These are phyloP conservation scores for Parazoanthus darwini DNA, from an alignment of 92 coral and sea anemone genomes.

Conservation along the genomic window DNA sequence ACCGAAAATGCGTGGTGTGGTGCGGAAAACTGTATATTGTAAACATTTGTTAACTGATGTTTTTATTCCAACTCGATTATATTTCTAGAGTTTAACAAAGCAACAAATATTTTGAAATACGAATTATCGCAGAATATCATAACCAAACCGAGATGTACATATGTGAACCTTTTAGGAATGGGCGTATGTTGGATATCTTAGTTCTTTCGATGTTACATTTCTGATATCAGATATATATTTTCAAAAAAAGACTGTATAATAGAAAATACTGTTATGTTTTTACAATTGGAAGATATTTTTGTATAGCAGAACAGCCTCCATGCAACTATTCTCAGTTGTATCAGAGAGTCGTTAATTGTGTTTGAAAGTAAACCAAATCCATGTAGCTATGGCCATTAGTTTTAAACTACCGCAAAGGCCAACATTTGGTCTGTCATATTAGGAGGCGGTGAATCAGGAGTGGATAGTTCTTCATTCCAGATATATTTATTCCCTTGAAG, in stretches of 20 bases:
- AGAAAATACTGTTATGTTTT: not conserved
- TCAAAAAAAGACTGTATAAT: not conserved
- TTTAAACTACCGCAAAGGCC: constrained; percentile 35
- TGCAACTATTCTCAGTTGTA: constrained; percentile 13
- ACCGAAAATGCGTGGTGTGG: not conserved
- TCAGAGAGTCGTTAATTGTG: not conserved
- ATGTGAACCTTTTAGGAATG: not conserved
- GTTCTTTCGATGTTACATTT: not conserved
- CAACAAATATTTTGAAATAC: not conserved
- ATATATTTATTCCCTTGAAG: constrained; percentile 75
- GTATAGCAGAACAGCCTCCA: not conserved
- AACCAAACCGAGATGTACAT: too few relatives aligned
- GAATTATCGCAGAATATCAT: not conserved
- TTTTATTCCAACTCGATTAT: not conserved
- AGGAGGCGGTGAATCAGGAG: constrained; percentile 24
- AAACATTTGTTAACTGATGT: not conserved
- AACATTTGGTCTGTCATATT: constrained; percentile 23
- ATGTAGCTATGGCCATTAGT: not conserved
- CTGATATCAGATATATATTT: not conserved
- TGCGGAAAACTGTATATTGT: not conserved
- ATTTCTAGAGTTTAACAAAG: not conserved
- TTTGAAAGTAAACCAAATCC: not conserved
- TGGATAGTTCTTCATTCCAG: constrained; percentile 54
- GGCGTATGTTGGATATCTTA: not conserved
- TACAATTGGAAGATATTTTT: not conserved